Evolutionary conservation across 2,888 invertebrate genomes (phyloP), one percentile per base, ranked within the genome.

Genomic region (Notodonta dromedarius): DNA sequence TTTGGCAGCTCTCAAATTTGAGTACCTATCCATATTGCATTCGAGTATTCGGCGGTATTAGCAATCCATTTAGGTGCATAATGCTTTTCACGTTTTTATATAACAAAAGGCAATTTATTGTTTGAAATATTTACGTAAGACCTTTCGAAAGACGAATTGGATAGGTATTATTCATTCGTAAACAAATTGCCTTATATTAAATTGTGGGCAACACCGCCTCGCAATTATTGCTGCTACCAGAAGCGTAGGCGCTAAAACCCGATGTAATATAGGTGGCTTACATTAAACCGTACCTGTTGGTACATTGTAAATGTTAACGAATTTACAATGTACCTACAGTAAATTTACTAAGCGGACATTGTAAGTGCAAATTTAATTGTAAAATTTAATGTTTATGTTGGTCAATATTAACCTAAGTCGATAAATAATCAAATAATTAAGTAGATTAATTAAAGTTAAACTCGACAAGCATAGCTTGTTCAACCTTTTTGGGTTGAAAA

Each of bases 191-290:
- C 80, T 83, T 60, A 56, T 56, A 62, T 62, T 68, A 75, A 77
- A 71, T 71, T 61, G 60, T 63, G 65, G 64, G 73, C 70, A 76
- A 76, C 57, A 62, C 56, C 63, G 70, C 65, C 59, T 63, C 52
- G 56, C 63, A 57, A 65, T 60, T 59, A 64, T 75, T 84, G 86
- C 86, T 76, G 63, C 74, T 65, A 77, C 67, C 71, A 75, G 75
- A 71, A 70, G 61, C 63, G 65, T 73, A 86, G 87, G 86, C 85
- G 83, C 76, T 75, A 64, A 74, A 74, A 77, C 70, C 67, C 69
- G 73, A 70, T 67, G 67, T 70, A 70, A 68, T 77, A 73, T 73
- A 74, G 65, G 73, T 73, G 68, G 63, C 69, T 74, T 70, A 73
- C 67, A 74, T 73, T 70, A 73, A 70, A 74, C 71, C 62, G 69